Evolutionary conservation across 1,140 invertebrate genomes (phyloP).

Genomic region (Sitobion miscanthi): DNA sequence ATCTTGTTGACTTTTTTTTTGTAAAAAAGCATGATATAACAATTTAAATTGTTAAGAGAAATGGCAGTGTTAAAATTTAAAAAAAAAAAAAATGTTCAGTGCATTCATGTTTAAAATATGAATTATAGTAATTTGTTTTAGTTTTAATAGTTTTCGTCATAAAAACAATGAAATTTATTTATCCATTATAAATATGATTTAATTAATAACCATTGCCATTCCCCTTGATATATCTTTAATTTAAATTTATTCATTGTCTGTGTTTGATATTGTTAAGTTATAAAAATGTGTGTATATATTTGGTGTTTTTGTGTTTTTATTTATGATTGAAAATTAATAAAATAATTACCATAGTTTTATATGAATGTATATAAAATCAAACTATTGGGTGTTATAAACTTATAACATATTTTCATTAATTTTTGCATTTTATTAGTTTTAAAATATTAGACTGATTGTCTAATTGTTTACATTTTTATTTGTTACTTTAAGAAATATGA

Average conservation of each 20-base stretch:
- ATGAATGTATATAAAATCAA: background rate
- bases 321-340: background rate
- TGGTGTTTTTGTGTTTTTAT: background rate
- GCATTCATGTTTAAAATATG: background rate
- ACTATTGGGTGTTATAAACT: background rate
- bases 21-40: background rate
- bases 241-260: background rate
- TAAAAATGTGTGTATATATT: background rate
- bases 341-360: background rate
- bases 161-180: background rate
- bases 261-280: background rate
- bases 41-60: background rate
- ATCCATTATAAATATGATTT: no score
- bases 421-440: background rate
- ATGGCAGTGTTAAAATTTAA: background rate
- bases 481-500: background rate
- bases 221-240: background rate
- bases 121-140: background rate
- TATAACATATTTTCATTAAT: background rate
- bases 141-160: background rate
- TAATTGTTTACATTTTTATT: background rate
- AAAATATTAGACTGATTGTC: background rate
- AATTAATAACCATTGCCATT: background rate
- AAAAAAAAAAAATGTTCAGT: no score
- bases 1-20: background rate